Evolutionary conservation across 2,113 vertebrate genomes (phyloP), one percentile per base, ranked within the genome.

Genomic region (Crotophaga sulcirostris): DNA sequence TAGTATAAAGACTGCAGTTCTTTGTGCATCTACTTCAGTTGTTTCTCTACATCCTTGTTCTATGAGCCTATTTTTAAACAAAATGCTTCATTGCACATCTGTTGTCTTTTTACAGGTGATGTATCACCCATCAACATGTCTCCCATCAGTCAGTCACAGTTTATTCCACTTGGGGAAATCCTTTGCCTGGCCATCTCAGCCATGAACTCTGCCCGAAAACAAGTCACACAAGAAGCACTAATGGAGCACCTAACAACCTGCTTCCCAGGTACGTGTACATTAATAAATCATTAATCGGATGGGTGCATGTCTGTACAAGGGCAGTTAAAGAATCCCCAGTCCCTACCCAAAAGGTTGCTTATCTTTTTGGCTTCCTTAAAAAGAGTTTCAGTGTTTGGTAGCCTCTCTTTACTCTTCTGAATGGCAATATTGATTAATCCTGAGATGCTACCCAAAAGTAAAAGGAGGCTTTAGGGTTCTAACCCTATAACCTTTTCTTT

Each of bases 91-190:
- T 9, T 93, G 86, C 76, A n/a, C 79, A 49, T 86, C 31, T 90
- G 25, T 81, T 97, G 63, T 95, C 95, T 98, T 75, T 97, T 97
- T 96, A 67, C 98, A 99, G 99, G 99, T 99, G 99, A 99, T 99
- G 99, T 99, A 91, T 99, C 99, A 90, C 99, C 99, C 64, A 99
- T 99, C 99, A 99, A 99, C 96, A 99, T 99, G 99, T 99, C 99
- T 98, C 99, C 99, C 90, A 99, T 99, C 98, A 99, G 99, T 98
- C 99, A 99, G 94, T 99, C 99, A 81, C 99, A 99, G 98, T 99
- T 99, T 97, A 99, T 99, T 96, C 99, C 99, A 86, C 98, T 99
- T 95, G 99, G 99, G 96, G 99, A 99, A 95, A 99, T 99, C 97
- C 98, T 99, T 97, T 99, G 99, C 98, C 98, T 99, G 98, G 99